Evolutionary conservation across 1,140 invertebrate species (phyloP).

Genomic region (Drosophila littoralis): DNA sequence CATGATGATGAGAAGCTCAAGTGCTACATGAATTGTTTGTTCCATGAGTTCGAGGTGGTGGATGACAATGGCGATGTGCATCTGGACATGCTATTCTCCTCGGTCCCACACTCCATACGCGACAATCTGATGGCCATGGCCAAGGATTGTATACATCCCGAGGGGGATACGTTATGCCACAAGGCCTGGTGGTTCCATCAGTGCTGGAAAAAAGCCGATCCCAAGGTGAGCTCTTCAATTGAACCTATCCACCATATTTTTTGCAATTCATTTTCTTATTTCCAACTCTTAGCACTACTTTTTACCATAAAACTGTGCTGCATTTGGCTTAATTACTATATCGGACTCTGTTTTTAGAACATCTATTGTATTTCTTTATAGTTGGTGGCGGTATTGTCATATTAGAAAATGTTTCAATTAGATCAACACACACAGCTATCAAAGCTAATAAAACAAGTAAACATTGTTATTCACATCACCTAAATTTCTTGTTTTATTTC

Average conservation of each 20-base stretch:
- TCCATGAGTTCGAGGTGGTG: conserved; percentile 75
- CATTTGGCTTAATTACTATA: neutral
- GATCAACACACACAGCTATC: neutral
- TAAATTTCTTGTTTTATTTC: neutral
- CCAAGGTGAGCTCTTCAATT: conserved; percentile 42
- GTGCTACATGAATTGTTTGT: conserved; percentile 82
- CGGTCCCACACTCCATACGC: conserved; percentile 62
- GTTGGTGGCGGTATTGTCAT: conserved; percentile 4
- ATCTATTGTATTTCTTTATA: neutral
- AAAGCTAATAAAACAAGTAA: conserved; percentile 3
- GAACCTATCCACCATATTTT: neutral
- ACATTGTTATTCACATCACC: neutral
- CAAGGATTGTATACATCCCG: conserved; percentile 66
- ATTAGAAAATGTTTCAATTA: too few species aligned
- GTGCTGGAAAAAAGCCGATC: conserved; percentile 84
- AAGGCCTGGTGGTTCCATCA: conserved; percentile 84
- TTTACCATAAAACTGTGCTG: conserved; percentile 54
- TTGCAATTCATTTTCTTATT: neutral
- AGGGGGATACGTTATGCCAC: conserved; percentile 77
- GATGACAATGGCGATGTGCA: conserved; percentile 80
- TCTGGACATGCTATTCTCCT: conserved; percentile 66
- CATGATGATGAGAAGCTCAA: conserved; percentile 77
- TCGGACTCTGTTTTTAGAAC: neutral
- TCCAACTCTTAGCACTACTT: conserved; percentile 61
- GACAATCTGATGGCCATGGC: conserved; percentile 73